Conservation (phyloP, 2,888 invertebrate species). For the Ecdyonurus torrentis region DNA sequence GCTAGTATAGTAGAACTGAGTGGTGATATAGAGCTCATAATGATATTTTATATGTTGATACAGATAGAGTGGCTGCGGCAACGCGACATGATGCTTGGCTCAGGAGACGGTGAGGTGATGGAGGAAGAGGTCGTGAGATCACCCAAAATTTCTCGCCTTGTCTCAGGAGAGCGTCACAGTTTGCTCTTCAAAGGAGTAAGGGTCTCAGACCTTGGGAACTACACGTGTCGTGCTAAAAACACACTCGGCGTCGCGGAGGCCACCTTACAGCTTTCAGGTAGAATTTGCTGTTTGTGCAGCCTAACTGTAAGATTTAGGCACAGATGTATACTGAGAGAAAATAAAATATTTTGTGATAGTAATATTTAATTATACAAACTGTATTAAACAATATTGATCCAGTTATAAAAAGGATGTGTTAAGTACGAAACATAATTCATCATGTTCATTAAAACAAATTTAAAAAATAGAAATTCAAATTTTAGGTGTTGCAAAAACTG, state of each 20-base stretch:
- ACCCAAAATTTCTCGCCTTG: conserved; percentile 32
- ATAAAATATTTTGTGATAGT: no score
- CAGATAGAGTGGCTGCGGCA: not conserved
- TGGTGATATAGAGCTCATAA: no score
- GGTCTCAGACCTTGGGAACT: conserved; percentile 54
- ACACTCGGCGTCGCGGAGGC: conserved; percentile 51
- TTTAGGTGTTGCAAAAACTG: conserved; percentile 51
- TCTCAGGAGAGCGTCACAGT: conserved; percentile 38
- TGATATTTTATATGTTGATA: no score
- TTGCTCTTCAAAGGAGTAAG: conserved; percentile 51
- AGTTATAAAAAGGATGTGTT: no score
- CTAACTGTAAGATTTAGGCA: no score
- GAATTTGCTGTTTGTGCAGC: no score
- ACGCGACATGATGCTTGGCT: not conserved
- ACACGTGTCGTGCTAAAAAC: conserved; percentile 62
- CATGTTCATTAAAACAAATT: no score
- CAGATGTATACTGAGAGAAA: no score
- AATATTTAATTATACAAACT: no score
- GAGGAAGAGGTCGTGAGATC: conserved; percentile 18
- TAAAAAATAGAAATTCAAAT: no score
- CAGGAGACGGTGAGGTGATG: conserved; percentile 25
- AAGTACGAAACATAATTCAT: no score
- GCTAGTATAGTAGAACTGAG: not conserved
- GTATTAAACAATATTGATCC: no score
- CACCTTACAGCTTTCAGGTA: conserved; percentile 56